Evolutionary conservation across 2,888 invertebrate genomes (phyloP), one percentile per base, ranked within the genome.

Genomic region (Rutpela maculata): DNA sequence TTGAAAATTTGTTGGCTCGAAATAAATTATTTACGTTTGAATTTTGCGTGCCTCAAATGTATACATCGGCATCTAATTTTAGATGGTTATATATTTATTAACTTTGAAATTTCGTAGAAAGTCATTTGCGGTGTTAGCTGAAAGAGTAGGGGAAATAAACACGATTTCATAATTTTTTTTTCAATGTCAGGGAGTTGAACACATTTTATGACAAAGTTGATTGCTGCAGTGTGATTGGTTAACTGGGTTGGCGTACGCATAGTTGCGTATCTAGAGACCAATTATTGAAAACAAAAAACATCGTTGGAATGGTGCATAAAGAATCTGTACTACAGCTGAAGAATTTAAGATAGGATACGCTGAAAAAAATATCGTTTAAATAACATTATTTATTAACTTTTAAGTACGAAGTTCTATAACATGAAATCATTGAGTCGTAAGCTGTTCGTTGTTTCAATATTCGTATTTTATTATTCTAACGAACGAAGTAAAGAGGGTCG

Each of bases 41-140:
- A 80, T 78, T 81, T 80, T 79, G 79, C 81, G 81, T 80, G 79
- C 76, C 75, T 80, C 79, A 50, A 31, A 72, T 63, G 72, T 72
- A 72, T 72, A 72, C 63, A 71, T 19, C 43, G 60, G 17, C 17
- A 10, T 62, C 72, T 72, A 72, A 63, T 63, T 72, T 72, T 72
- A 72, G 31, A 50, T 26, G 18, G 55, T 67, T 67, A 59, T 67
- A 55, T 67, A 67, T 26, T 67, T 50, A 50, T 17, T 55, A 50
- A 50, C 22, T 67, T 67, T 55, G 26, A 17, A 55, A 67, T 19
- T 67, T 55, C 26, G 50, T 22, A 22, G 55, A 67, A 55, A 55
- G 26, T 55, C 19, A 26, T 12, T 43, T 38, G 50, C 55, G 55
- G 50, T n/a, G 55, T 26, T 55, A 55, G 19, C 3, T 22, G 43